phyloP scores from a whole-genome alignment of 2,888 invertebrate genomes.

The Periphyllus acericola region DNA sequence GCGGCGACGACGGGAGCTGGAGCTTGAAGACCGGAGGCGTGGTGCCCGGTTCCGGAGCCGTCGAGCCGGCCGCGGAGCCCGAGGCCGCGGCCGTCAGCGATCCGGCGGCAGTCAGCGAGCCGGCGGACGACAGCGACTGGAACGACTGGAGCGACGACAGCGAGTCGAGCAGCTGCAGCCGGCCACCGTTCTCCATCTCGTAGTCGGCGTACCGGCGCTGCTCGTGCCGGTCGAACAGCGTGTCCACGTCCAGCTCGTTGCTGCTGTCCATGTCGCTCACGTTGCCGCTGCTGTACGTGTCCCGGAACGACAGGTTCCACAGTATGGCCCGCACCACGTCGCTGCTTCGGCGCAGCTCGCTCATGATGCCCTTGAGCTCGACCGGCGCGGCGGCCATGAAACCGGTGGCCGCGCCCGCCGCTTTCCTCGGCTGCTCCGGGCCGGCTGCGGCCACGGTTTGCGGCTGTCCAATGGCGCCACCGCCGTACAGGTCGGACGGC shows the following conservation, averaged over 20 bases:
- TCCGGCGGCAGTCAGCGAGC: conserved; percentile 14
- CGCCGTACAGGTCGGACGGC: conserved; percentile 24
- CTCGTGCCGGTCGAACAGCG: conserved; percentile 66
- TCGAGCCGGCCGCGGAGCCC: background rate
- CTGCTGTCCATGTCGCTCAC: background rate
- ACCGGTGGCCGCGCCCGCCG: conserved; percentile 62
- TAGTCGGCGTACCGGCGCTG: conserved; percentile 65
- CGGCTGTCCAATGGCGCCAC: conserved; percentile 7
- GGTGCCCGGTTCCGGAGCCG: background rate
- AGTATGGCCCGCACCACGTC: conserved; percentile 68
- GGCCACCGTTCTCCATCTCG: conserved; percentile 64
- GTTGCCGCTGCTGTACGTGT: conserved; percentile 37
- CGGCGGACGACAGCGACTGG: conserved; percentile 62
- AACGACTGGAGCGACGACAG: conserved; percentile 59
- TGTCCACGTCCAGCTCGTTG: conserved; percentile 64
- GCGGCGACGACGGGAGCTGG: background rate
- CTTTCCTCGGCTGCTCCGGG: background rate
- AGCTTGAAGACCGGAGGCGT: conserved; percentile 46
- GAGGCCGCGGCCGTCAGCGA: background rate
- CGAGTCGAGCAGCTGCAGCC: background rate
- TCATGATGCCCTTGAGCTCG: conserved; percentile 67
- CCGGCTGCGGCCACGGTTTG: background rate
- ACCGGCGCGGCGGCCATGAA: conserved; percentile 63
- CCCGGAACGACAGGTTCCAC: conserved; percentile 67
- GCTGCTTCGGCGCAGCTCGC: conserved; percentile 67